Evolutionary conservation across 2,888 invertebrate species (phyloP), one percentile per base, ranked within the genome.

Genomic region (Xylota segnis): DNA sequence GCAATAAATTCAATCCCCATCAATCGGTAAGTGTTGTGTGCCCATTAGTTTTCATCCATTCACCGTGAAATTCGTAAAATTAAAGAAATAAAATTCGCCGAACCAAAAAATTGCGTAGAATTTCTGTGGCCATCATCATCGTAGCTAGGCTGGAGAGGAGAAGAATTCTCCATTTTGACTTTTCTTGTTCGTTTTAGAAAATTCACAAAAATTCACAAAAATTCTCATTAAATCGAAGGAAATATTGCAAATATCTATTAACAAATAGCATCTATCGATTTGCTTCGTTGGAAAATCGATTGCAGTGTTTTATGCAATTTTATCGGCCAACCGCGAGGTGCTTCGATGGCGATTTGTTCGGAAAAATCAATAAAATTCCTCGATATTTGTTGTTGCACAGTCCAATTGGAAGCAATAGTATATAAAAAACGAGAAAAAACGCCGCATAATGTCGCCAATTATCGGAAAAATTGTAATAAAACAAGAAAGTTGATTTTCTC

Each of bases 151-250:
- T 76, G 82, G 72, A 82, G 72, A 82, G 66, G 45, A 58, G 54
- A 34, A 75, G 66, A 72, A 76, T 72, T 82, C 82, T 86, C 82
- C 86, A 86, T 86, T 82, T 86, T 86, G 81, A 68, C 86, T 86
- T 76, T 81, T 81, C 18, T 63, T 14, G n/a, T 12, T 63, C 32
- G 50, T 43, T 10, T 43, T 1, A 32, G 23, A 18, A 58, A 63
- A 59, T 37, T 37, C 32, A 32, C 5, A 56, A 18, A 34, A 68
- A 68, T 40, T 58, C 23, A 18, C 52, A 6, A 56, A 70, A 68
- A 16, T 27, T 16, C 47, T 43, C 12, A 16, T 34, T 52, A 66
- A 63, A 52, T 34, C n/a, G 45, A 12, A 7, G 0, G 37, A 43
- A 52, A 29, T 29, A 37, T 0, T 23, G 2, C 0, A 37, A 68